Conservation (phyloP, 2,797 vertebrate genomes). For the Otolemur crassicaudatus region DNA sequence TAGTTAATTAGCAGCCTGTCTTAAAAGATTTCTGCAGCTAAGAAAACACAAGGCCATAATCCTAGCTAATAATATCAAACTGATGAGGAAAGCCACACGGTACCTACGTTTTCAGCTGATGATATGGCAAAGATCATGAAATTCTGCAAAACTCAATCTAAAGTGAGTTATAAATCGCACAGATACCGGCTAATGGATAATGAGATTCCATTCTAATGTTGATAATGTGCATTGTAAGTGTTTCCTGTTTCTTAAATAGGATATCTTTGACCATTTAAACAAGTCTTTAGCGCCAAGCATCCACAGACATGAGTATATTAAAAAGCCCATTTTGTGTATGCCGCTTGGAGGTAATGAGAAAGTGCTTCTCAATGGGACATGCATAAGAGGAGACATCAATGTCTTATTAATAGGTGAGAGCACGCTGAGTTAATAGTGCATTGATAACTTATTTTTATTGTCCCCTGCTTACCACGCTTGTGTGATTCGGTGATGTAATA, state of each 20-base stretch:
- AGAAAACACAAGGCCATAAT: constrained; percentile 85
- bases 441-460: constrained; percentile 89
- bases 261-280: constrained; percentile 91
- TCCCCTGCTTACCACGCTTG: constrained; percentile 80
- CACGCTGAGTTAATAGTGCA: constrained; percentile 87
- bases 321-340: constrained; percentile 91
- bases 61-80: constrained; percentile 88
- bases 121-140: constrained; percentile 91
- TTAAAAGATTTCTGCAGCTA: constrained; percentile 76
- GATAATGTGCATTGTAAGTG: constrained; percentile 86
- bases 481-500: constrained; percentile 83
- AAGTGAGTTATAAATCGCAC: constrained; percentile 87
- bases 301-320: constrained; percentile 90
- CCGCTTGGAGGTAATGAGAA: constrained; percentile 90
- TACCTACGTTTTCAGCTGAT: constrained; percentile 86
- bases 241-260: constrained; percentile 89
- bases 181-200: constrained; percentile 86
- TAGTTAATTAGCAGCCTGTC: constrained; percentile 81
- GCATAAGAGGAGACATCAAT: constrained; percentile 91
- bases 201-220: constrained; percentile 87
- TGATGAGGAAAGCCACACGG: constrained; percentile 90
- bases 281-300: constrained; percentile 89
- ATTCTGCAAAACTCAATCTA: constrained; percentile 90
- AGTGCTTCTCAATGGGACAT: constrained; percentile 88
- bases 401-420: constrained; percentile 92